Evolutionary conservation across 2,888 invertebrate genomes (phyloP).

Genomic region (Clistopyga incitator): DNA sequence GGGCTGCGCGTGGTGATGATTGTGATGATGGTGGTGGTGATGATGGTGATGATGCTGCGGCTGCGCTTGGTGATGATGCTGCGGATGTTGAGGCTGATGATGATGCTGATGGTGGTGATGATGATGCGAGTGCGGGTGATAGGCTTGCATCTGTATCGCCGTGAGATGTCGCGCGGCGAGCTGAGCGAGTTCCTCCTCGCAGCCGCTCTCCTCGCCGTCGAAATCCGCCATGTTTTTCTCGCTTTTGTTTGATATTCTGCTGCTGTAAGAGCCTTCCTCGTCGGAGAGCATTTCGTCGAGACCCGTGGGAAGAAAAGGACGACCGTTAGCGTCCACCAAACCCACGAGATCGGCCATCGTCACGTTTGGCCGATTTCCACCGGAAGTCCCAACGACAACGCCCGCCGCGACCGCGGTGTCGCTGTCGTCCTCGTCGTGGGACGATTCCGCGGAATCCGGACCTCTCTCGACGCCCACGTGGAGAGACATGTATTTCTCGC

Average conservation of each 20-base stretch:
- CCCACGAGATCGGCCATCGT: constrained; percentile 85
- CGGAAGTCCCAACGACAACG: constrained; percentile 77
- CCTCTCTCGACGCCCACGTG: constrained; percentile 70
- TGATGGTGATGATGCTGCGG: constrained; percentile 73
- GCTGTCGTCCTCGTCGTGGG: constrained; percentile 82
- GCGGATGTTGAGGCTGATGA: constrained; percentile 68
- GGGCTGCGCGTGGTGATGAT: constrained; percentile 68
- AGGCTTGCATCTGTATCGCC: constrained; percentile 83
- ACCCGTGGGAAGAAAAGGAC: constrained; percentile 79
- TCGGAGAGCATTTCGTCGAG: constrained; percentile 82
- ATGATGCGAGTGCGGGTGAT: constrained; percentile 81
- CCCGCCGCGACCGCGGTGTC: constrained; percentile 71
- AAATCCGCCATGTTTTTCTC: constrained; percentile 98
- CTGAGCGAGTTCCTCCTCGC: constrained; percentile 93
- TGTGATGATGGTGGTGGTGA: constrained; percentile 56
- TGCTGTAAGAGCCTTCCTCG: constrained; percentile 93
- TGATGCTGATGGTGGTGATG: constrained; percentile 67
- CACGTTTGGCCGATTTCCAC: constrained; percentile 79
- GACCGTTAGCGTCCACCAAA: constrained; percentile 82
- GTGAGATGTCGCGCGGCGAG: constrained; percentile 87
- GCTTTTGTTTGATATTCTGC: constrained; percentile 95
- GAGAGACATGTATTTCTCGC: constrained; percentile 69
- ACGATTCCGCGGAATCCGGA: constrained; percentile 81
- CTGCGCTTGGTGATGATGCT: constrained; percentile 45
- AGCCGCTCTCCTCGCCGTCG: constrained; percentile 95